Conservation (phyloP, 2,888 invertebrate genomes). For the Cosmia pyralina region DNA sequence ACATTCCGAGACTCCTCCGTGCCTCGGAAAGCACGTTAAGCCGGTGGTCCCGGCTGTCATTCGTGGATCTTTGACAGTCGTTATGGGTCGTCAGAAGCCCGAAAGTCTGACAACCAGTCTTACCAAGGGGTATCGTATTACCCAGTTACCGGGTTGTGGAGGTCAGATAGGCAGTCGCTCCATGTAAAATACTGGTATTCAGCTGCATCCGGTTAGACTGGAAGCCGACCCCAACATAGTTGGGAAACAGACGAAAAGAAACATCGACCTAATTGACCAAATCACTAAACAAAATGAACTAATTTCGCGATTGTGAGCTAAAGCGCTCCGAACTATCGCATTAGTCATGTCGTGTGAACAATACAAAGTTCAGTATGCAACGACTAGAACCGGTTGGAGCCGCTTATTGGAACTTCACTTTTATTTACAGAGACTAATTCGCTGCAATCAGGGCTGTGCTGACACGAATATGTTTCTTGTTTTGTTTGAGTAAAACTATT, state of each 20-base stretch:
- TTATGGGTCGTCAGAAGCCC: too few relatives aligned
- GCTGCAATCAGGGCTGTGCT: conserved; percentile 63
- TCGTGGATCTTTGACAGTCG: too few relatives aligned
- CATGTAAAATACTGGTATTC: too few relatives aligned
- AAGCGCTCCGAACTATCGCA: conserved; percentile 33
- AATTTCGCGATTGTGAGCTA: conserved; percentile 25
- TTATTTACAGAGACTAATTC: conserved; percentile 65
- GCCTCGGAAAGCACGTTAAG: too few relatives aligned
- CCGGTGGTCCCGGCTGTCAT: too few relatives aligned
- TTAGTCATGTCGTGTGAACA: conserved; percentile 54
- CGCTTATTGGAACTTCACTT: conserved; percentile 64
- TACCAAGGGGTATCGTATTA: too few relatives aligned
- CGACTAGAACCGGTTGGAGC: conserved; percentile 56
- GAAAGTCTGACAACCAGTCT: too few relatives aligned
- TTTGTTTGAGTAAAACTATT: conserved; percentile 17
- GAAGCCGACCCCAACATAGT: too few relatives aligned
- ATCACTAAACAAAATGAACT: background rate
- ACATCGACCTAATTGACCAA: conserved; percentile 19
- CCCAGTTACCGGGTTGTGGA: too few relatives aligned
- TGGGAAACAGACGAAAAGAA: conserved; percentile 12
- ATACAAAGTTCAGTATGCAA: conserved; percentile 62
- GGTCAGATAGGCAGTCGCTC: too few relatives aligned
- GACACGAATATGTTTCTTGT: background rate
- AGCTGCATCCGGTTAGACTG: too few relatives aligned
- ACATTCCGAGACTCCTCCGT: too few relatives aligned